Evolutionary conservation across 2,797 vertebrate genomes (phyloP).

Genomic region (Microctenopoma stevenorrisi): DNA sequence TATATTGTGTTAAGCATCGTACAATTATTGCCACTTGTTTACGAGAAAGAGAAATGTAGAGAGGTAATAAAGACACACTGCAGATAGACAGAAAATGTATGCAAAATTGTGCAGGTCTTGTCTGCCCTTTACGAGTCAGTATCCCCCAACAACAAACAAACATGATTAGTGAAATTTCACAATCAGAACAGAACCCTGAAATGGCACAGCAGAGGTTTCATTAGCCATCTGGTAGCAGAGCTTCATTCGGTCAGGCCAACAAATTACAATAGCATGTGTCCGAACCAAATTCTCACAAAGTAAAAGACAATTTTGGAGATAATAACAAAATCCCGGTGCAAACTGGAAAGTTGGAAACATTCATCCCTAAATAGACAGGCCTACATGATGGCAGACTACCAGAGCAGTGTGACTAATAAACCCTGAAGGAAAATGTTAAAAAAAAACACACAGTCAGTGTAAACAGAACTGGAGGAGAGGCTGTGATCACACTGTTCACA

Average conservation of each 20-base stretch:
- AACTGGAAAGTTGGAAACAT: constrained; percentile 28
- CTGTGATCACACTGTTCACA: not conserved
- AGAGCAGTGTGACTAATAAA: constrained; percentile 46
- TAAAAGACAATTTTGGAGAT: constrained; percentile 10
- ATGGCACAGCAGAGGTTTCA: constrained; percentile 11
- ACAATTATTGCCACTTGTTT: not conserved
- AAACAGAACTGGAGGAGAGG: constrained; percentile 7
- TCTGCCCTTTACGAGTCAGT: not conserved
- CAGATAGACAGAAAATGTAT: constrained; percentile 1
- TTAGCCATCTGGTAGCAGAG: constrained; percentile 11
- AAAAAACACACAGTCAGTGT: constrained; percentile 16
- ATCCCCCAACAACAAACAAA: not conserved
- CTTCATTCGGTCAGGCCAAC: constrained; percentile 5
- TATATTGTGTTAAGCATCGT: too few relatives aligned
- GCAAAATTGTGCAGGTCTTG: not conserved
- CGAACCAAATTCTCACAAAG: constrained; percentile 10
- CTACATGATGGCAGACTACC: constrained; percentile 30
- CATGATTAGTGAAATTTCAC: not conserved
- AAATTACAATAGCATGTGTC: constrained; percentile 2
- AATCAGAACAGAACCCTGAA: constrained; percentile 2
- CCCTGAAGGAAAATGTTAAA: constrained; percentile 22
- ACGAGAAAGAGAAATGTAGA: not conserved
- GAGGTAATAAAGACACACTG: too few relatives aligned
- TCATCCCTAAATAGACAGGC: constrained; percentile 35
- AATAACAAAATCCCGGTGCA: constrained; percentile 17